Conservation (phyloP, 2,888 invertebrate species). For the Phorcus lineatus region DNA sequence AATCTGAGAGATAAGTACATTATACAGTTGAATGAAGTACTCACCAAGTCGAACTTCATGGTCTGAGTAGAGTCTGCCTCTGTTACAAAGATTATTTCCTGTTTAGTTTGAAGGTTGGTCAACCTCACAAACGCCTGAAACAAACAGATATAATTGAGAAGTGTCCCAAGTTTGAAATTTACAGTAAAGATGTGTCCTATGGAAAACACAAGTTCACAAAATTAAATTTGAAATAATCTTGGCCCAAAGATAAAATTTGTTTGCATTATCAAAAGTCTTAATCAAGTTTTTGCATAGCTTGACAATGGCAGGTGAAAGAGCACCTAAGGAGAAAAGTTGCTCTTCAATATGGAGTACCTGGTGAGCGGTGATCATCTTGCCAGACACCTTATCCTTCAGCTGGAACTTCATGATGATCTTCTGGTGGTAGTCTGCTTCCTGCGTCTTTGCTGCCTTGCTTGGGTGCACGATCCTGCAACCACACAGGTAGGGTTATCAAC, state of each 20-base stretch:
- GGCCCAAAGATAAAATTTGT: too few species aligned
- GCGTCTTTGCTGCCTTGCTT: constrained; percentile 81
- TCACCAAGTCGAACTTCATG: constrained; percentile 93
- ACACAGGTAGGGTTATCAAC: too few species aligned
- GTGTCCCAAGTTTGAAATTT: too few species aligned
- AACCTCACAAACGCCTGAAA: constrained; percentile 72
- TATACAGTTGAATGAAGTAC: constrained; percentile 51
- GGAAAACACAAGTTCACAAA: too few species aligned
- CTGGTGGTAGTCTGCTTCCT: constrained; percentile 93
- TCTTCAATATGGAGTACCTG: constrained; percentile 62
- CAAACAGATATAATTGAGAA: too few species aligned
- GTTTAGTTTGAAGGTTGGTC: constrained; percentile 79
- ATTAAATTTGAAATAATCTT: too few species aligned
- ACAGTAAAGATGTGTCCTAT: too few species aligned
- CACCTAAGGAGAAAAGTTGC: too few species aligned
- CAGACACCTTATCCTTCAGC: constrained; percentile 83
- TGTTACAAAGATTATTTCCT: constrained; percentile 94
- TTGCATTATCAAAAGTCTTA: too few species aligned
- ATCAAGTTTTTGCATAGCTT: too few species aligned
- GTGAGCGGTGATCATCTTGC: constrained; percentile 82
- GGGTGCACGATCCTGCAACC: constrained; percentile 83
- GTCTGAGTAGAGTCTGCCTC: constrained; percentile 83
- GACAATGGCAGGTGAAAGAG: too few species aligned
- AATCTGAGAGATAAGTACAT: too few species aligned
- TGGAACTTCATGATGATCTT: constrained; percentile 89